phyloP scores from a whole-genome alignment of 1,140 invertebrate genomes.

The Lordiphosa collinella region DNA sequence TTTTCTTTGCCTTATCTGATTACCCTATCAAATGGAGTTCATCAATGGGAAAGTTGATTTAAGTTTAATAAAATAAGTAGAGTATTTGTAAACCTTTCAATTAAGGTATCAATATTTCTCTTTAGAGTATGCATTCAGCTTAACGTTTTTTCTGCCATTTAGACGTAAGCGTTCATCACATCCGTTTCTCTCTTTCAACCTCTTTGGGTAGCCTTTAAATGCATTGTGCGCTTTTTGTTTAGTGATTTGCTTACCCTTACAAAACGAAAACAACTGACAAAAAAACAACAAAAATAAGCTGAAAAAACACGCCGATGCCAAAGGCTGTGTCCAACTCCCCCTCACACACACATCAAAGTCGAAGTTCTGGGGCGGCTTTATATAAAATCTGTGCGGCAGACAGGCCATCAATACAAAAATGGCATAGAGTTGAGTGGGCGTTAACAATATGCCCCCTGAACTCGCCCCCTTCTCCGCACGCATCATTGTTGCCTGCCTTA shows the following conservation, averaged over 20 bases:
- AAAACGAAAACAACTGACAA: conserved; percentile 16
- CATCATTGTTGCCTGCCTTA: conserved; percentile 66
- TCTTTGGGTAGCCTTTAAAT: conserved; percentile 51
- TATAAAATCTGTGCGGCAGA: conserved; percentile 76
- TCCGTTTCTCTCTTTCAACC: conserved; percentile 37
- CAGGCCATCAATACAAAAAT: conserved; percentile 76
- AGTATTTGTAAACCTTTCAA: too few relatives aligned
- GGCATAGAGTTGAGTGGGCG: conserved; percentile 76
- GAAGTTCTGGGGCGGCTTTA: conserved; percentile 66
- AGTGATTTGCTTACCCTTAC: conserved; percentile 66
- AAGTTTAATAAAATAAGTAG: too few relatives aligned
- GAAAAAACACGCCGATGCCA: conserved; percentile 58
- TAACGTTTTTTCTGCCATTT: conserved; percentile 11
- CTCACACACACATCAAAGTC: conserved; percentile 23
- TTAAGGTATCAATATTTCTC: too few relatives aligned
- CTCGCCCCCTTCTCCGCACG: conserved; percentile 6
- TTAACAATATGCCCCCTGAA: conserved; percentile 59
- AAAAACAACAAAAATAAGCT: conserved; percentile 44
- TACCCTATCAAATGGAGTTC: too few relatives aligned
- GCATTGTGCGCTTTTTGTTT: conserved; percentile 73
- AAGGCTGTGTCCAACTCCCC: conserved; percentile 50
- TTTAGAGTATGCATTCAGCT: background rate
- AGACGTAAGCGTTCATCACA: background rate
- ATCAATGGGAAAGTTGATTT: too few relatives aligned
- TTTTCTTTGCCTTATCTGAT: too few relatives aligned